These are phyloP conservation scores for Porites lutea DNA, from an alignment of 64 coral and sea anemone genomes.

Conservation along the genomic window DNA sequence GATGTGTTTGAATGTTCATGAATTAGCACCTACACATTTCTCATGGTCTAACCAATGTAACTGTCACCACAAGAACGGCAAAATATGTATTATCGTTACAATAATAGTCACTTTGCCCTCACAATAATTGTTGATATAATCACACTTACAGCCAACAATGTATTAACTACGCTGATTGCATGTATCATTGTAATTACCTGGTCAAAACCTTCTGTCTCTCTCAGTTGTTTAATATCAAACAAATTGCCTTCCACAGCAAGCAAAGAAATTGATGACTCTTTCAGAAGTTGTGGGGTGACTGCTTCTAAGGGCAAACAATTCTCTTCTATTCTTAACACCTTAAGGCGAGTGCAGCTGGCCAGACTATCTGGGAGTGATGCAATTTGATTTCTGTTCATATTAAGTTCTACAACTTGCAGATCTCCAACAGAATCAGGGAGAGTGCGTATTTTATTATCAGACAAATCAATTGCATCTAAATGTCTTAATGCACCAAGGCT, in stretches of 20 bases:
- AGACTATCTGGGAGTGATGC: conserved; percentile 55
- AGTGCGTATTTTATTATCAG: conserved; percentile 82
- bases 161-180: too few relatives aligned
- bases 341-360: conserved; percentile 75
- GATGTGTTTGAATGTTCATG: conserved; percentile 24
- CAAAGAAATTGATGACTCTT: conserved; percentile 84
- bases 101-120: too few relatives aligned
- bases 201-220: conserved; percentile 86
- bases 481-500: conserved; percentile 73
- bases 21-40: conserved; percentile 23
- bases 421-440: conserved; percentile 74
- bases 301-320: conserved; percentile 85
- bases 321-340: conserved; percentile 89
- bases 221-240: conserved; percentile 81
- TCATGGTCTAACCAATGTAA: conserved; percentile 19
- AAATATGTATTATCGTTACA: too few relatives aligned
- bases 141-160: too few relatives aligned
- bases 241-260: conserved; percentile 92
- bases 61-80: conserved; percentile 7
- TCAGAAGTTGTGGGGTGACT: conserved; percentile 67
- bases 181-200: conserved; percentile 52
- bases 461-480: conserved; percentile 85
- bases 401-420: conserved; percentile 86
- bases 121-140: too few relatives aligned
- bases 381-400: conserved; percentile 90